Evolutionary conservation across 2,888 invertebrate species (phyloP).

Genomic region (Onthophagus sagittarius): DNA sequence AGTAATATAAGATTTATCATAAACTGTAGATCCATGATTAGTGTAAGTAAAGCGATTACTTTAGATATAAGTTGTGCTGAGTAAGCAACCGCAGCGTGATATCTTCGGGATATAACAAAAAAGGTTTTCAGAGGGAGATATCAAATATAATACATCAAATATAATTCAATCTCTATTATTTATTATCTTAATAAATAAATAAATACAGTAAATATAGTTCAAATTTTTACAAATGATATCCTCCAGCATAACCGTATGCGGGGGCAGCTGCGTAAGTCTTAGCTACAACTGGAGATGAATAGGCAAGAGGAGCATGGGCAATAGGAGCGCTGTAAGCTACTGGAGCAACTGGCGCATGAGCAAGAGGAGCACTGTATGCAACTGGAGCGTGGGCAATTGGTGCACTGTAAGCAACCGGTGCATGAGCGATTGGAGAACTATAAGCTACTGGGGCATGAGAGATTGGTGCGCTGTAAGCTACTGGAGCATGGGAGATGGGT

Average conservation of each 20-base stretch:
- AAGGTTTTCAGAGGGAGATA: too few species aligned
- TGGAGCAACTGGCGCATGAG: neutral
- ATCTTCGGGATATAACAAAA: too few species aligned
- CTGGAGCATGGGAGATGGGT: conserved; percentile 4
- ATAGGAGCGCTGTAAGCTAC: conserved; percentile 11
- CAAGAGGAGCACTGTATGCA: conserved; percentile 10
- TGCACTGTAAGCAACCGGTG: conserved; percentile 8
- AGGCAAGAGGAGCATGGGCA: neutral
- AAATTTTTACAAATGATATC: neutral
- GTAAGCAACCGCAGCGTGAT: conserved; percentile 21
- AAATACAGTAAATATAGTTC: neutral
- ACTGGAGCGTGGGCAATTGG: conserved; percentile 13
- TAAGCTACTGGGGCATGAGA: conserved; percentile 4
- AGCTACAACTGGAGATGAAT: neutral
- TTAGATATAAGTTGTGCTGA: neutral
- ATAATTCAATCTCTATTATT: neutral
- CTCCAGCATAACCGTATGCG: conserved; percentile 6
- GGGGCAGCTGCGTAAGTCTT: conserved; percentile 15
- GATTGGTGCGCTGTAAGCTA: conserved; percentile 7
- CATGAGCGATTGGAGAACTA: neutral
- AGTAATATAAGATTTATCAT: conserved; percentile 19
- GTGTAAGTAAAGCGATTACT: conserved; percentile 16
- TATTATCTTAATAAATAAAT: neutral
- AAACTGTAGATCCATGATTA: conserved; percentile 15
- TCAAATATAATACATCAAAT: too few species aligned